A percentile compares a stretch with the other conserved stretches of the same genome.
Evolutionary conservation across 2,113 vertebrate genomes (phyloP).

Genomic region (Danionella cerebrum): DNA sequence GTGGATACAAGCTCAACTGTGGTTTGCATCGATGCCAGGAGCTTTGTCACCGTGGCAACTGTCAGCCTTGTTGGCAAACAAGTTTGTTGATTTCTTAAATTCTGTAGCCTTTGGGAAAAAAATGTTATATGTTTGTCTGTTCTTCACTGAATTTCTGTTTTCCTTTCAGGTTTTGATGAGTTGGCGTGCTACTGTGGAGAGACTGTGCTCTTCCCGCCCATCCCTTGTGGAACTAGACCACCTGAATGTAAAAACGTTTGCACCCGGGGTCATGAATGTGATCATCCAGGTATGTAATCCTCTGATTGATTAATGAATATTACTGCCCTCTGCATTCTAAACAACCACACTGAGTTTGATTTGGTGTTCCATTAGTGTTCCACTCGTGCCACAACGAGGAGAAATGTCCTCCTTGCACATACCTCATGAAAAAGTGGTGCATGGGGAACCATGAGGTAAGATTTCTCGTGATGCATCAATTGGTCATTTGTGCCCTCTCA

Average conservation of each 20-base stretch:
- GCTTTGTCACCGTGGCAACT: conserved; percentile 91
- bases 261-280: conserved; percentile 83
- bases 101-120: no score
- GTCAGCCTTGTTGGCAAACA: conserved; percentile 95
- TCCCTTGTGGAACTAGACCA: conserved; percentile 89
- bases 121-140: no score
- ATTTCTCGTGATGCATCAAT: background rate
- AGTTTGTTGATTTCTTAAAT: no score
- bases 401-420: conserved; percentile 93
- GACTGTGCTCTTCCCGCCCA: conserved; percentile 86
- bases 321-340: no score
- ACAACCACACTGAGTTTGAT: background rate
- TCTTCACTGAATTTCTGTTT: no score
- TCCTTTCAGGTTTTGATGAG: conserved; percentile 99
- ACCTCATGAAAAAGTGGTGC: conserved; percentile 95
- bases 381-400: conserved; percentile 95
- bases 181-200: conserved; percentile 89
- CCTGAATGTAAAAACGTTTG: conserved; percentile 91
- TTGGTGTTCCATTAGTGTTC: conserved; percentile 67
- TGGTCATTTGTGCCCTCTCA: background rate
- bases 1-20: conserved; percentile 92
- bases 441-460: conserved; percentile 97
- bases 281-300: conserved; percentile 80
- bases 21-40: conserved; percentile 95
- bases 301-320: background rate